phyloP scores from a whole-genome alignment of 1,140 invertebrate genomes.

The Saccostrea echinata region DNA sequence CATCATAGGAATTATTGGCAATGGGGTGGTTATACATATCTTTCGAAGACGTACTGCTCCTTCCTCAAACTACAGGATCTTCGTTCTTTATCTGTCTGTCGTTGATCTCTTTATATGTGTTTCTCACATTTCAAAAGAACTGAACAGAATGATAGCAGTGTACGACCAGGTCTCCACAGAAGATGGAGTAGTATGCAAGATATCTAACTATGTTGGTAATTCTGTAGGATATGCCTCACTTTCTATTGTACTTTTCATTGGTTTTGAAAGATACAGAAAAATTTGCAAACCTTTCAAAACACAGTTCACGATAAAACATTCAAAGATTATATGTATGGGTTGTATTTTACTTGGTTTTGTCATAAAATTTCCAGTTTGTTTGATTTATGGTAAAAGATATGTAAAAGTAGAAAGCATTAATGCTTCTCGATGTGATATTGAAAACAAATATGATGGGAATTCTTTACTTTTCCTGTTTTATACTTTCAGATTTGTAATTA shows the following conservation, averaged over 20 bases:
- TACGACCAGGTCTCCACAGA: background rate
- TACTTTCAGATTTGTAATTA: no score
- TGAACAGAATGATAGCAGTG: background rate
- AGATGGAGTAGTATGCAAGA: background rate
- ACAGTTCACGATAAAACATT: background rate
- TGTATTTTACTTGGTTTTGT: no score
- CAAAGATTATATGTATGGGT: background rate
- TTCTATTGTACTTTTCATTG: background rate
- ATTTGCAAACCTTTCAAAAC: no score
- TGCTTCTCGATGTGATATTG: no score
- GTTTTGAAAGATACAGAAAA: slow-evolving; percentile 9
- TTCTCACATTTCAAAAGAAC: background rate
- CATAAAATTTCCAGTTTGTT: no score
- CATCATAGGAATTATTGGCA: background rate
- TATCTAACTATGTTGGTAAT: background rate
- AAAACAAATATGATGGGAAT: no score
- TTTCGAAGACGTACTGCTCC: background rate
- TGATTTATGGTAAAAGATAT: no score
- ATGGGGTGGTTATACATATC: no score
- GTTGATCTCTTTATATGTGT: background rate
- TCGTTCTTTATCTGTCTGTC: background rate
- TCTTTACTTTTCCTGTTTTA: no score
- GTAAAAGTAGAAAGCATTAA: no score
- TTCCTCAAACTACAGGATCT: background rate
- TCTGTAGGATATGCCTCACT: background rate